Conservation (phyloP, 2,113 vertebrate species). For the Phalacrocorax pelagicus region DNA sequence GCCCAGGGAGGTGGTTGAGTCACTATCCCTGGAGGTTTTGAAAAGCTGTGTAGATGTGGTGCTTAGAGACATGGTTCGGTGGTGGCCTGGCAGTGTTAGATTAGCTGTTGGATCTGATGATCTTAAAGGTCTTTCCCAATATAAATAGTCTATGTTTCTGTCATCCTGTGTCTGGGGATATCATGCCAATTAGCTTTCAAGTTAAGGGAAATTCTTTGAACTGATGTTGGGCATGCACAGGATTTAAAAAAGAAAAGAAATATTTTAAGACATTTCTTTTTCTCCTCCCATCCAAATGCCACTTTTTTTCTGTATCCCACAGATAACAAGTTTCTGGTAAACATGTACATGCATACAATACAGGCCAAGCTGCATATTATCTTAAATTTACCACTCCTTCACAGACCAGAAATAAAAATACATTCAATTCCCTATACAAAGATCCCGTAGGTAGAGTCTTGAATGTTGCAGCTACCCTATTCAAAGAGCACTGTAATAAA, state of each 20-base stretch:
- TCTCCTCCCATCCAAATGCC: neutral
- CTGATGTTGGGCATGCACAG: neutral
- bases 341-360: neutral
- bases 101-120: no score
- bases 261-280: neutral
- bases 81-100: no score
- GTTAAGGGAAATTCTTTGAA: neutral
- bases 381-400: neutral
- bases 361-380: neutral
- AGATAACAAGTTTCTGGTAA: neutral
- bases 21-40: no score
- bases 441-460: neutral
- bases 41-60: no score
- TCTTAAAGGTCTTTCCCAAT: no score
- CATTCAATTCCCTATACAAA: neutral
- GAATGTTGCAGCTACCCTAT: neutral
- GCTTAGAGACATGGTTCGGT: no score
- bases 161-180: neutral
- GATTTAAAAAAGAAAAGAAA: neutral
- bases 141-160: no score
- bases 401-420: neutral
- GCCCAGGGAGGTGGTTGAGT: no score
- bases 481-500: neutral
- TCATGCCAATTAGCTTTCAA: neutral
- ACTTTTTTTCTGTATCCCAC: neutral